Evolutionary conservation across 2,113 vertebrate genomes (phyloP).

Genomic region (Antechinus flavipes): DNA sequence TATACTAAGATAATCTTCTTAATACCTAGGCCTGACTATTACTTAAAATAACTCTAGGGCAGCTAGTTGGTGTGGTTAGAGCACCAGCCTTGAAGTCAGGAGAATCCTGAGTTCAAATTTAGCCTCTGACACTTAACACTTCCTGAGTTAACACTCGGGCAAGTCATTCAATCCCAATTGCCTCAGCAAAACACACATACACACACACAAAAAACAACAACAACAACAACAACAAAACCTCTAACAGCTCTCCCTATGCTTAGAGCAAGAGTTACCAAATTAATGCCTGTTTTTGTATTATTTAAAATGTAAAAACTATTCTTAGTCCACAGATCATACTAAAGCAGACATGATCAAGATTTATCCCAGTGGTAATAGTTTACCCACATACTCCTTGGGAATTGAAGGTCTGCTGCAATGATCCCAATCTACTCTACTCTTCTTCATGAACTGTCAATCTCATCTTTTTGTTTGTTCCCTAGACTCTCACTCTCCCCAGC

Average conservation of each 20-base stretch:
- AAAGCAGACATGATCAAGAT: background rate
- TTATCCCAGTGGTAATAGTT: background rate
- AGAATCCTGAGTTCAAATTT: too few species aligned
- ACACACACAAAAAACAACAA: too few species aligned
- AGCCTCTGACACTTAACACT: too few species aligned
- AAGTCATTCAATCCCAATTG: too few species aligned
- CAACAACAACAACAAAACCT: too few species aligned
- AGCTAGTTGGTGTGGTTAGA: too few species aligned
- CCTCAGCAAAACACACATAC: too few species aligned
- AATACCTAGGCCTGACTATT: background rate
- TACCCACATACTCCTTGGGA: background rate
- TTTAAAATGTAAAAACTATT: background rate
- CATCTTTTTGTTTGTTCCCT: background rate
- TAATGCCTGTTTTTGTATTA: background rate
- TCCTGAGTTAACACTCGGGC: too few species aligned
- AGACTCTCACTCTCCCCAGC: background rate
- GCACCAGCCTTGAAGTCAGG: too few species aligned
- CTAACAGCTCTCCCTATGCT: background rate
- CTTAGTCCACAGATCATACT: background rate
- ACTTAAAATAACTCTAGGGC: background rate
- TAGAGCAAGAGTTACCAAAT: background rate
- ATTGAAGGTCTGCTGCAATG: background rate
- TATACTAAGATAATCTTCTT: background rate
- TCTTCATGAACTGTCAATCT: background rate
- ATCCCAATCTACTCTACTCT: background rate